Base-by-base conservation (phyloP, 2,113 vertebrate species). In the Hydropotes inermis region DNA sequence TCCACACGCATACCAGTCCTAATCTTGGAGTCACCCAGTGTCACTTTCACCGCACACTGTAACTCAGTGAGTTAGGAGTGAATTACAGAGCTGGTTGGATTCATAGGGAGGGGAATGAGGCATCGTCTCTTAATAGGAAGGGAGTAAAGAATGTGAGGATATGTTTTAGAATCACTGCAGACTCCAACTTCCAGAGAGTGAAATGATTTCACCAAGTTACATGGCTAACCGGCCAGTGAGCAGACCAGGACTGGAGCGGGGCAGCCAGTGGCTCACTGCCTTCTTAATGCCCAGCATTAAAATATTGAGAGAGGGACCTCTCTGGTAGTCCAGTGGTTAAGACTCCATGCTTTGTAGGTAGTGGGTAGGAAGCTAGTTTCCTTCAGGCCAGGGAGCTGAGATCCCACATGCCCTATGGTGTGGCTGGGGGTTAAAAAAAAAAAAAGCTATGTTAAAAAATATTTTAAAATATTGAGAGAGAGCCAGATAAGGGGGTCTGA, bases 41-140 rank as follows among this genome's bases (percentile, higher is more conserved):
- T 45, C 47, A 45, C 70, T 25, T 36, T 58, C 27, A 7, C 27
- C 0, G 0, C 16, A 17, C n/a, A 28, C 57, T 19, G 33, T 30
- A 9, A 28, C 30, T 95, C 86, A 76, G 8, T n/a, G 27, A 87
- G 23, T 84, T 54, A 87, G 64, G 67, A 79, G 19, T 70, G 91
- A 94, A 70, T 54, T 43, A 2, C 15, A 78, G 82, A 91, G 52
- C 52, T 78, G 60, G 19, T n/a, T 67, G 13, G 14, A 8, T 57
- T 61, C 58, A 92, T 17, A 81, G 45, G 60, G 47, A 92, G 45
- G 28, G 33, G 17, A 81, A 30, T 13, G 28, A 33, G 67, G 54
- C 43, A 21, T 55, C n/a, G 23, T 33, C 17, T 82, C 58, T 86
- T 52, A 45, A 43, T 21, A 60, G 55, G 57, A 92, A 43, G 11